Evolutionary conservation across 2,888 invertebrate species (phyloP).

Genomic region (Tipula vernalis): DNA sequence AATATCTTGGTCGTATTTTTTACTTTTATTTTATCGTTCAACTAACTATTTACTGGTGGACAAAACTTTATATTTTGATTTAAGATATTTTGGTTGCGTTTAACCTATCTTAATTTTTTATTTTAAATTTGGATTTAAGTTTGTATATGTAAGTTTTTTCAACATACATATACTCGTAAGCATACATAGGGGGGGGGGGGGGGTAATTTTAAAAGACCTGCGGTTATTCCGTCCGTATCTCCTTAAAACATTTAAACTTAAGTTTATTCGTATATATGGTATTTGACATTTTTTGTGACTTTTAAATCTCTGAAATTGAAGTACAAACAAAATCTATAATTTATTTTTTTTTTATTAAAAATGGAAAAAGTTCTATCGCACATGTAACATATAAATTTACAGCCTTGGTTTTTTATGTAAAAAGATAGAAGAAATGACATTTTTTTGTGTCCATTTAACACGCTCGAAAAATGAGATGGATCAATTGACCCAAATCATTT

Average conservation of each 20-base stretch:
- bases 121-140: neutral
- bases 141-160: neutral
- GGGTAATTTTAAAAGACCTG: no score
- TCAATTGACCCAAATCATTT: conserved; percentile 4
- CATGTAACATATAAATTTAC: neutral
- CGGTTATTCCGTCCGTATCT: no score
- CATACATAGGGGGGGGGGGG: no score
- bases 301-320: neutral
- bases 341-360: neutral
- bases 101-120: neutral
- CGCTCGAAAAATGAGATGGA: neutral
- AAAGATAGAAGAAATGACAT: neutral
- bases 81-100: neutral
- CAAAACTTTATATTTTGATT: neutral
- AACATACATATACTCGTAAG: neutral
- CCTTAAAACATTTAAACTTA: no score
- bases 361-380: neutral
- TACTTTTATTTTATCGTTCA: neutral
- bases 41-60: neutral
- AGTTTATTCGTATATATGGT: neutral
- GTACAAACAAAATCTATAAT: neutral
- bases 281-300: neutral
- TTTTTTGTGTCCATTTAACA: neutral
- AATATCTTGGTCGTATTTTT: neutral
- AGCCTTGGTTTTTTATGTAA: neutral